phyloP scores from a whole-genome alignment of 2,113 vertebrate species.

The Indri indri region DNA sequence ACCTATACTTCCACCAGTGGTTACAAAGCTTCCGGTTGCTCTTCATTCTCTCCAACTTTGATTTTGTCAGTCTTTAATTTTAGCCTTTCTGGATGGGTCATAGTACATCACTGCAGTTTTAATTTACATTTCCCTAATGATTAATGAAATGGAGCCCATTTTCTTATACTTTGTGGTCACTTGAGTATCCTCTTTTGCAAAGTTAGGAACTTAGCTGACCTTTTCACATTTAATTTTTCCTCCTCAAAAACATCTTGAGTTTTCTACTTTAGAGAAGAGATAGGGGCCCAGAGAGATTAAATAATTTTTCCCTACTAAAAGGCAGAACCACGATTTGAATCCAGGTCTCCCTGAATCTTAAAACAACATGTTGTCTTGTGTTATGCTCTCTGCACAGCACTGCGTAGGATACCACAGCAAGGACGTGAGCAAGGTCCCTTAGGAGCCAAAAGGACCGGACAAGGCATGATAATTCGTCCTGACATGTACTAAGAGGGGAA shows the following conservation, averaged over 20 bases:
- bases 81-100: neutral
- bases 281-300: neutral
- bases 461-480: neutral
- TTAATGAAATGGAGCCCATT: neutral
- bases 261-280: neutral
- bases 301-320: neutral
- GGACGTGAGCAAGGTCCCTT: neutral
- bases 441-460: neutral
- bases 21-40: neutral
- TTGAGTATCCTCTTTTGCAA: neutral
- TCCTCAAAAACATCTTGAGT: neutral
- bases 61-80: neutral
- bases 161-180: neutral
- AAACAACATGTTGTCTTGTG: neutral
- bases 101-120: neutral
- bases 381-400: neutral
- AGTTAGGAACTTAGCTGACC: neutral
- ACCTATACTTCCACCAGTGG: neutral
- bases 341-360: neutral
- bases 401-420: neutral
- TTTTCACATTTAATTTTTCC: neutral
- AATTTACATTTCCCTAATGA: neutral
- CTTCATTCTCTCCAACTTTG: neutral
- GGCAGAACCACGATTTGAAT: neutral
- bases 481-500: neutral